Conservation (phyloP, 2,888 invertebrate genomes). For the Helleia helle region DNA sequence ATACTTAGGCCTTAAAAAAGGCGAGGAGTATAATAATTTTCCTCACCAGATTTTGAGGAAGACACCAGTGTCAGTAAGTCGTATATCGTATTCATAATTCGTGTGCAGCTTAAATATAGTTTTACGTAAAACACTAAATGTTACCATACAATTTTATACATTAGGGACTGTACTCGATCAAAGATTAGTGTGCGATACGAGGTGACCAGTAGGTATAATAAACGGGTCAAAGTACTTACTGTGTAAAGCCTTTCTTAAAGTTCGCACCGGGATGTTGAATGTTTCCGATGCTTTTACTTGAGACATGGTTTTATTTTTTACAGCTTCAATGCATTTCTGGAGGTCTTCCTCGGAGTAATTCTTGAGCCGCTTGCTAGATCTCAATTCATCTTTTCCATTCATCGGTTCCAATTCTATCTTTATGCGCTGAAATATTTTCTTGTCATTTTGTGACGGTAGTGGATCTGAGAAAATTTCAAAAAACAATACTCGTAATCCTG, state of each 20-base stretch:
- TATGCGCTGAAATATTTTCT: not conserved
- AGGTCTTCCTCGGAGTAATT: slow-evolving; percentile 32
- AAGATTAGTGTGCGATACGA: no score
- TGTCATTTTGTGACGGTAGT: not conserved
- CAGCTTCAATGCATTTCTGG: slow-evolving; percentile 26
- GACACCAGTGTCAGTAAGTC: no score
- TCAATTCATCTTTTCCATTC: not conserved
- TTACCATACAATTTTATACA: no score
- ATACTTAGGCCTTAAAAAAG: no score
- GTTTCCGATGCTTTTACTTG: slow-evolving; percentile 24
- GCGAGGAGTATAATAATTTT: no score
- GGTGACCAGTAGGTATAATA: no score
- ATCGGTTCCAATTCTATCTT: slow-evolving; percentile 10
- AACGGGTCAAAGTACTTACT: slow-evolving; percentile 16
- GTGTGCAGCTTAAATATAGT: no score
- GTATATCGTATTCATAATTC: no score
- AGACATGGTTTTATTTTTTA: slow-evolving; percentile 21
- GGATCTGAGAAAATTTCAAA: not conserved
- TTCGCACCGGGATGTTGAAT: slow-evolving; percentile 34
- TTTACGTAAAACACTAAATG: no score
- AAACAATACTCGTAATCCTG: no score
- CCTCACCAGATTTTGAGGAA: no score
- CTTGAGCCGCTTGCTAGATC: slow-evolving; percentile 9
- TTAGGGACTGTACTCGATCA: no score
- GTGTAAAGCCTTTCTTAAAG: slow-evolving; percentile 17